Percentiles rank a stretch among this genome's conserved stretches.
These are phyloP conservation scores for Campylomormyrus numenius DNA, from an alignment of 2,113 vertebrate species.

Conservation along the genomic window DNA sequence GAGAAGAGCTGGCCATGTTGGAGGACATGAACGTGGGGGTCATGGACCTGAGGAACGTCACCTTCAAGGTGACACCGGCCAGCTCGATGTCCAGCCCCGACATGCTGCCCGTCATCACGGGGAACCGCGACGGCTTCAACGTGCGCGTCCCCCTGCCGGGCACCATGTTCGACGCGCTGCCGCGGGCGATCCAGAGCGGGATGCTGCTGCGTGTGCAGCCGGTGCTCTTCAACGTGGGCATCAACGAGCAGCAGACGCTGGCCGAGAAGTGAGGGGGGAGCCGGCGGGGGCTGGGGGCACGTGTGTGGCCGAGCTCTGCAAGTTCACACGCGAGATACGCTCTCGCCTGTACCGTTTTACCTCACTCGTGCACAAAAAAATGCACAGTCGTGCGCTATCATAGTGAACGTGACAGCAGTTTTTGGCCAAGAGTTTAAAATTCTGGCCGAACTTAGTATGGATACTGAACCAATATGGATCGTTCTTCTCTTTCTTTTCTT, in stretches of 20 bases:
- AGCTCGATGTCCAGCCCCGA: constrained; percentile 74
- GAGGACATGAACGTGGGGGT: constrained; percentile 96
- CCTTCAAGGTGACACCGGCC: constrained; percentile 96
- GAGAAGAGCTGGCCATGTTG: constrained; percentile 93
- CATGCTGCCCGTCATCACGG: constrained; percentile 95
- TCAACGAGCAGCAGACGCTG: constrained; percentile 96
- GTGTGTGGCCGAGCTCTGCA: neutral
- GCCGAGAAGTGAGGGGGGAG: constrained; percentile 77
- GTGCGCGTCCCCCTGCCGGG: constrained; percentile 86
- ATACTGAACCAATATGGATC: neutral
- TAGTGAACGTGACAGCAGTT: neutral
- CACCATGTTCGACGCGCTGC: constrained; percentile 82
- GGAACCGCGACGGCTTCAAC: constrained; percentile 92
- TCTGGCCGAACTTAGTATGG: neutral
- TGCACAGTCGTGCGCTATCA: neutral
- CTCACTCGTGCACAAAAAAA: neutral
- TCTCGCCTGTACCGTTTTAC: neutral
- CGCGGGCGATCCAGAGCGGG: constrained; percentile 92
- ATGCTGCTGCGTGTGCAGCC: constrained; percentile 97
- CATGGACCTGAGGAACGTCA: constrained; percentile 94
- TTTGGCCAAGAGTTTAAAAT: neutral
- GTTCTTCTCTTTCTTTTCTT: neutral
- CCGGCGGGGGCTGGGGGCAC: neutral
- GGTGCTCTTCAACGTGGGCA: constrained; percentile 91
- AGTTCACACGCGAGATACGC: neutral